Percentiles rank a stretch among this genome's conserved stretches.
Conservation (phyloP, 2,113 vertebrate species). For the Ochotona curzoniae region DNA sequence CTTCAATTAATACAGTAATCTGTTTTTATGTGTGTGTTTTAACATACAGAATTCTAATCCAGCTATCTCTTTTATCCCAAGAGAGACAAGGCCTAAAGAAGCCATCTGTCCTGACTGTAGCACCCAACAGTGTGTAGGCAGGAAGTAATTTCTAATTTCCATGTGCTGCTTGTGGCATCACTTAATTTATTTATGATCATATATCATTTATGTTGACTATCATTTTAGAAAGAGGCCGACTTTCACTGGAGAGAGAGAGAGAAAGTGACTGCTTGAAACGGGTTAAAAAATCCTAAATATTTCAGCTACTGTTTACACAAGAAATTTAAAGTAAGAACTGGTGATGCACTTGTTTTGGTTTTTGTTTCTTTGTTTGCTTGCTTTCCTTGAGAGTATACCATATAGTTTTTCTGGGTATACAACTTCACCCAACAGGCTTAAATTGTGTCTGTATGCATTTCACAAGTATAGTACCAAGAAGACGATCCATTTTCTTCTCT, state of each 20-base stretch:
- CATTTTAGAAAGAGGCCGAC: background rate
- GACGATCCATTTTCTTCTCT: no score
- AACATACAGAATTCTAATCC: slow-evolving; percentile 10
- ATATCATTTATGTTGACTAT: background rate
- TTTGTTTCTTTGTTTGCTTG: background rate
- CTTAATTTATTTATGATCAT: slow-evolving; percentile 27
- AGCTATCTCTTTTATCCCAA: background rate
- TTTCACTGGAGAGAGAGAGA: background rate
- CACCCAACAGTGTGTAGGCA: background rate
- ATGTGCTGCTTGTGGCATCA: background rate
- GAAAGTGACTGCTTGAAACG: background rate
- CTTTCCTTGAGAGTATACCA: background rate
- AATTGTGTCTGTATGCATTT: background rate
- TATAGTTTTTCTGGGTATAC: background rate
- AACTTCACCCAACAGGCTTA: background rate
- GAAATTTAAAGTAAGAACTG: background rate
- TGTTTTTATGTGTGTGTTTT: background rate
- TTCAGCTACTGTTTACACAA: background rate
- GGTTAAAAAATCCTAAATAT: background rate
- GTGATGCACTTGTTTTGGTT: background rate
- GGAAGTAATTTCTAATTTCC: background rate
- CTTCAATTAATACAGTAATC: background rate
- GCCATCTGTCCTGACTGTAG: background rate
- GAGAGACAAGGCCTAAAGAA: background rate
- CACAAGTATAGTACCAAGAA: no score